Percentiles rank a stretch among this genome's conserved stretches.
phyloP scores from a whole-genome alignment of 2,888 invertebrate species.

The Drosophila aldrichi region DNA sequence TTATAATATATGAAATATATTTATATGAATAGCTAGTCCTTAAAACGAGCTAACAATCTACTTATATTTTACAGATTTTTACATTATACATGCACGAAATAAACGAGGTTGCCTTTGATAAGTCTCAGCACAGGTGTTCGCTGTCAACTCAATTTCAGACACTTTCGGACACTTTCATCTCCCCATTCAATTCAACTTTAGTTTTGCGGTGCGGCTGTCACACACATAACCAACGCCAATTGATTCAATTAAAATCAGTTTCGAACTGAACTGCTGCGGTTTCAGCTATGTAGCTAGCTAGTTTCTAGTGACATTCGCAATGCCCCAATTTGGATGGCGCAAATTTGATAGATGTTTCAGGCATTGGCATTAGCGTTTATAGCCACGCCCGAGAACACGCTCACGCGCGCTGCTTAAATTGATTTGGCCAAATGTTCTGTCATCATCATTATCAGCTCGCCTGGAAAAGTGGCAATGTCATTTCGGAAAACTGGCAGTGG shows the following conservation, averaged over 20 bases:
- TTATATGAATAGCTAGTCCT: too few relatives aligned
- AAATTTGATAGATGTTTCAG: constrained; percentile 21
- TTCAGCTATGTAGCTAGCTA: constrained; percentile 10
- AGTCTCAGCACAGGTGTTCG: neutral
- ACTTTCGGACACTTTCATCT: neutral
- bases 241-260: constrained; percentile 16
- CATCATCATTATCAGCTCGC: constrained; percentile 73
- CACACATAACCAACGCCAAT: constrained; percentile 11
- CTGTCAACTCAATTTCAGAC: neutral
- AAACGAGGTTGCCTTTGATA: neutral
- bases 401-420: constrained; percentile 50
- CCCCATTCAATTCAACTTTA: constrained; percentile 7
- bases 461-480: constrained; percentile 54
- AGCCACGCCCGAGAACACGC: constrained; percentile 27
- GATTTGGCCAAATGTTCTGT: constrained; percentile 69
- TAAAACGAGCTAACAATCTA: too few relatives aligned
- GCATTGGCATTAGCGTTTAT: constrained; percentile 32
- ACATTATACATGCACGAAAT: too few relatives aligned
- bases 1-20: too few relatives aligned
- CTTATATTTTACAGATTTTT: neutral
- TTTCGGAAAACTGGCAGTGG: constrained; percentile 35
- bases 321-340: constrained; percentile 11
- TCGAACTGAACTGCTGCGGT: neutral
- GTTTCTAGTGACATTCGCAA: constrained; percentile 1
- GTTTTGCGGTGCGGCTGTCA: neutral